Base-by-base conservation (phyloP, 2,888 invertebrate genomes). In the Teinopalpus imperialis region DNA sequence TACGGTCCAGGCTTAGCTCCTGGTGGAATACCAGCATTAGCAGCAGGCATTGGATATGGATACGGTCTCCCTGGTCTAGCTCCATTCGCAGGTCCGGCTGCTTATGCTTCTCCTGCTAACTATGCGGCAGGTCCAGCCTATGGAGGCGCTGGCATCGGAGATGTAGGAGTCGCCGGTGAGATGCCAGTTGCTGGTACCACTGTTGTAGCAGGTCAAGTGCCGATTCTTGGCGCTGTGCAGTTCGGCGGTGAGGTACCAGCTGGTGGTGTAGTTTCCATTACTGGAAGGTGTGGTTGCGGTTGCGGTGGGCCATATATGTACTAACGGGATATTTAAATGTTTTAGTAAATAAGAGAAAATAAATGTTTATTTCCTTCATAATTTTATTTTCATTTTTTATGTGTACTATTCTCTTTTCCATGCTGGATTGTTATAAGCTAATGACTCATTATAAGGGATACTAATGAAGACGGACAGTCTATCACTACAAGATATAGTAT, bases 111-210 rank as follows among this genome's bases (percentile, higher is more conserved):
- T 9, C 51, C 48, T 6, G 12, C 20, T 4, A 3, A 16, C 16
- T 2, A 2, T 16, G 43, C 36, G 9, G 36, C 12, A 4, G 43
- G 37, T n/a, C 29, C 34, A 5, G 52, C 49, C 32, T 65, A 62
- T 59, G 64, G 63, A 18, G 64, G 65, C 18, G 43, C 44, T n/a
- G 69, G 69, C 36, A 43, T 57, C 20, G 68, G 67, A 21, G 52
- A 59, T 31, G 48, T 65, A 5, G 51, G 49, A 14, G 55, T 61
- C 18, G 50, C 57, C 2, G 60, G 69, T 5, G 62, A 63, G 41
- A 48, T 72, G 49, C 61, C 58, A 43, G 56, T 62, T 16, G 30
- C 16, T 4, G 16, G 16, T 4, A 16, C 16, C 16, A 16, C 16
- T 4, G 16, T 16, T 3, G 16, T 16, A 3, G 16, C 16, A 2